Evolutionary conservation across 2,113 vertebrate species (phyloP).

Genomic region (Galeopterus variegatus): DNA sequence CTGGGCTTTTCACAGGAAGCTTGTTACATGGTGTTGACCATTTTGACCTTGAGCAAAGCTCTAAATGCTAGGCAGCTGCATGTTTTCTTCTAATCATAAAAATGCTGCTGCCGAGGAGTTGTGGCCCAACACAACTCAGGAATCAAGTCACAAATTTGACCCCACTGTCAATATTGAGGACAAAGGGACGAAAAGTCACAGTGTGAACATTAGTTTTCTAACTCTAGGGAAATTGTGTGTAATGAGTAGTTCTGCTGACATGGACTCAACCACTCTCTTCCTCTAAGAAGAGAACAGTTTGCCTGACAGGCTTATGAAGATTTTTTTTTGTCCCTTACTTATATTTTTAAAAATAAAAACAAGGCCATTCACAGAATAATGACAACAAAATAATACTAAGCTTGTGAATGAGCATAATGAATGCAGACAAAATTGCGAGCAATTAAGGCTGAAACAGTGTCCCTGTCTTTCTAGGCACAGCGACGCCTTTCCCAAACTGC

Average conservation of each 20-base stretch:
- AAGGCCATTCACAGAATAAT: conserved; percentile 74
- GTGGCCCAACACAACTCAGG: conserved; percentile 15
- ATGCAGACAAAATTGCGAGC: conserved; percentile 57
- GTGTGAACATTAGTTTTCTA: not conserved
- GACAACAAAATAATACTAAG: conserved; percentile 65
- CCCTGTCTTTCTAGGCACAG: conserved; percentile 71
- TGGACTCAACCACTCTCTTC: not conserved
- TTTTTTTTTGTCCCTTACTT: conserved; percentile 70
- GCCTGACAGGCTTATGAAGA: conserved; percentile 52
- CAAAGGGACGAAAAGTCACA: not conserved
- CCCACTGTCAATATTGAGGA: not conserved
- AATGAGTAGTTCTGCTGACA: conserved; percentile 50
- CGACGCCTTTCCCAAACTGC: conserved; percentile 56
- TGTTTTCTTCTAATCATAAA: conserved; percentile 69
- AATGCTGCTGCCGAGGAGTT: conserved; percentile 17
- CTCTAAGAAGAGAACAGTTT: conserved; percentile 53
- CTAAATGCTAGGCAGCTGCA: conserved; percentile 52
- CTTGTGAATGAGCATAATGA: conserved; percentile 74
- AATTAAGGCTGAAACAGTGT: conserved; percentile 62
- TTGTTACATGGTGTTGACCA: not conserved
- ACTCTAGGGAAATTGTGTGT: conserved; percentile 5
- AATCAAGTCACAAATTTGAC: conserved; percentile 56
- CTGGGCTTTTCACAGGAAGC: conserved; percentile 40
- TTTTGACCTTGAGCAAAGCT: conserved; percentile 77
- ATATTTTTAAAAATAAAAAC: conserved; percentile 74